These are phyloP conservation scores for Lepidocyrtoides sp. DNA, from an alignment of 2,888 invertebrate genomes.

Conservation along the genomic window DNA sequence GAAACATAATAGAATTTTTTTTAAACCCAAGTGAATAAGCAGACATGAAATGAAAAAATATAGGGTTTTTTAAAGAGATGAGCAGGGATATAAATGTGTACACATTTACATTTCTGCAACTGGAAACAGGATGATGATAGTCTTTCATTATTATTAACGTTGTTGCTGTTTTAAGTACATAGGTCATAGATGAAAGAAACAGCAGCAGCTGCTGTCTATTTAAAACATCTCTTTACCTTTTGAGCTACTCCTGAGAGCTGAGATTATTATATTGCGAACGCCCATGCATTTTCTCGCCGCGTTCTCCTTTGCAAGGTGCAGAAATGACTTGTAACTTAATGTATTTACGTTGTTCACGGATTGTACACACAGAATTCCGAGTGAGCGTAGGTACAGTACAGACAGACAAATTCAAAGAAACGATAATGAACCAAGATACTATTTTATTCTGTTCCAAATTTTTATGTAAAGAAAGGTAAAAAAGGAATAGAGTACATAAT, in stretches of 20 bases:
- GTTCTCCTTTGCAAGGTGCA: neutral
- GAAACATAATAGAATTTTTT: conserved; percentile 31
- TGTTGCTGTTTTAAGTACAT: too few species aligned
- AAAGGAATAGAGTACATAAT: neutral
- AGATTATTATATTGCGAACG: conserved; percentile 66
- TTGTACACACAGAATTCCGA: too few species aligned
- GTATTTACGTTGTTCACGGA: neutral
- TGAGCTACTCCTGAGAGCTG: conserved; percentile 23
- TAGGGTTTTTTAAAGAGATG: neutral
- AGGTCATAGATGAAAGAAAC: too few species aligned
- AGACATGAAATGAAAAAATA: neutral
- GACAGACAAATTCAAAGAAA: neutral
- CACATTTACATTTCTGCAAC: conserved; percentile 23
- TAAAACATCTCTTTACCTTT: conserved; percentile 37
- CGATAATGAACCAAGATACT: conserved; percentile 3
- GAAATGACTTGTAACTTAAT: conserved; percentile 13
- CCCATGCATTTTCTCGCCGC: conserved; percentile 69
- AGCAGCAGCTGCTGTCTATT: conserved; percentile 50
- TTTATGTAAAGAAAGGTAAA: neutral
- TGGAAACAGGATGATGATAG: conserved; percentile 9
- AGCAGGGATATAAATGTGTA: conserved; percentile 16
- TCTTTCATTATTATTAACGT: neutral
- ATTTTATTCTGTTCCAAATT: neutral
- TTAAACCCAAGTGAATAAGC: neutral
- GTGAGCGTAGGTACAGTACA: neutral